Percentiles rank a stretch among this genome's conserved stretches.
Evolutionary conservation across 2,797 vertebrate genomes (phyloP).

Genomic region (Phaenicophaeus curvirostris): DNA sequence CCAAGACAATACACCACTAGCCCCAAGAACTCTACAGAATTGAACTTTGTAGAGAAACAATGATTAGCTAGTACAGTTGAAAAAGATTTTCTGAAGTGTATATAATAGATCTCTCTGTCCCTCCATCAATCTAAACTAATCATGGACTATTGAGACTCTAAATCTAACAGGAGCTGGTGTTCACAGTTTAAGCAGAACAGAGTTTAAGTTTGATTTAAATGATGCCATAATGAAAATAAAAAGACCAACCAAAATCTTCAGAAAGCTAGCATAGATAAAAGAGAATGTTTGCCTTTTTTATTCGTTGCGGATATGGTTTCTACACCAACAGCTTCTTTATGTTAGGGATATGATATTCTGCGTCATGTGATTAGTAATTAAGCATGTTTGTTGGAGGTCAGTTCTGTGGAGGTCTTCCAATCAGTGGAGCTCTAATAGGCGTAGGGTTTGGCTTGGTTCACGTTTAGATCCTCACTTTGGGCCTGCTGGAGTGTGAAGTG

Average conservation of each 20-base stretch:
- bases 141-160: background rate
- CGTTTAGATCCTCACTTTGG: background rate
- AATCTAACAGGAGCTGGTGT: background rate
- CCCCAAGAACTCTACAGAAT: background rate
- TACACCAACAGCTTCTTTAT: background rate
- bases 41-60: fast-evolving
- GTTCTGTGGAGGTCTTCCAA: background rate
- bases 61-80: background rate
- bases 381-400: background rate
- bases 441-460: background rate
- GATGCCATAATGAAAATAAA: background rate
- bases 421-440: background rate
- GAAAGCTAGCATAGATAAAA: background rate
- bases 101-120: background rate
- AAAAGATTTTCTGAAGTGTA: background rate
- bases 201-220: background rate
- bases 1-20: fast-evolving
- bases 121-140: background rate
- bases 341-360: background rate
- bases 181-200: background rate
- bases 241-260: background rate
- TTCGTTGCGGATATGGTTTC: background rate
- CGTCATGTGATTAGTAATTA: background rate
- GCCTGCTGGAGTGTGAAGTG: background rate
- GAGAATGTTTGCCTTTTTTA: background rate